Conservation (phyloP, 1,140 invertebrate species). For the Apis dorsata region DNA sequence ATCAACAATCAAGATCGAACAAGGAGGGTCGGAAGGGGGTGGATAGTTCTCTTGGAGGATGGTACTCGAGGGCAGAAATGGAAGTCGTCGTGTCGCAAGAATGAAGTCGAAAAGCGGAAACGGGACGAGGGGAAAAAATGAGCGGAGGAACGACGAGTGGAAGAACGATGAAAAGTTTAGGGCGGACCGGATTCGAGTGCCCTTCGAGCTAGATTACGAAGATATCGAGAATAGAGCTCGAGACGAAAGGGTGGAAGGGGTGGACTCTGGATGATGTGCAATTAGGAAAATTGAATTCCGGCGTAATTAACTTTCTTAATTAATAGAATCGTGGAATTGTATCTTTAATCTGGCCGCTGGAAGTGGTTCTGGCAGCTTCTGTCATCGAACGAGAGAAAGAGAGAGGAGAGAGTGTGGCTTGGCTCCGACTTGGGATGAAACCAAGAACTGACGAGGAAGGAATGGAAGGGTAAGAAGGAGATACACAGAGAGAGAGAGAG, state of each 20-base stretch:
- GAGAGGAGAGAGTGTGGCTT: neutral
- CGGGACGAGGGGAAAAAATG: neutral
- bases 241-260: conserved; percentile 12
- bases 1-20: neutral
- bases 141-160: neutral
- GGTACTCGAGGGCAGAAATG: neutral
- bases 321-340: conserved; percentile 72
- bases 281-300: conserved; percentile 73
- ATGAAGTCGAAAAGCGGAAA: neutral
- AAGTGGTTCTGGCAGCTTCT: conserved; percentile 59
- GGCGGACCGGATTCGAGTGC: neutral
- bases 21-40: neutral
- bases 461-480: neutral
- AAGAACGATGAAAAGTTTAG: conserved; percentile 10
- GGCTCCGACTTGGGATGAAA: neutral
- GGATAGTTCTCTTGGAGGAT: neutral
- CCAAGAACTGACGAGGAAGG: neutral
- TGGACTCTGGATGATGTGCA: conserved; percentile 66
- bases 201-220: conserved; percentile 26
- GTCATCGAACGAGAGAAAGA: conserved; percentile 3
- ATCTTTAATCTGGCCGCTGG: conserved; percentile 68
- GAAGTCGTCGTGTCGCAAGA: no score
- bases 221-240: conserved; percentile 27
- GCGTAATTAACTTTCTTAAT: conserved; percentile 74
- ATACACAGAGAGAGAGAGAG: neutral